phyloP scores from a whole-genome alignment of 1,140 invertebrate species.

The Chlorops oryzae region DNA sequence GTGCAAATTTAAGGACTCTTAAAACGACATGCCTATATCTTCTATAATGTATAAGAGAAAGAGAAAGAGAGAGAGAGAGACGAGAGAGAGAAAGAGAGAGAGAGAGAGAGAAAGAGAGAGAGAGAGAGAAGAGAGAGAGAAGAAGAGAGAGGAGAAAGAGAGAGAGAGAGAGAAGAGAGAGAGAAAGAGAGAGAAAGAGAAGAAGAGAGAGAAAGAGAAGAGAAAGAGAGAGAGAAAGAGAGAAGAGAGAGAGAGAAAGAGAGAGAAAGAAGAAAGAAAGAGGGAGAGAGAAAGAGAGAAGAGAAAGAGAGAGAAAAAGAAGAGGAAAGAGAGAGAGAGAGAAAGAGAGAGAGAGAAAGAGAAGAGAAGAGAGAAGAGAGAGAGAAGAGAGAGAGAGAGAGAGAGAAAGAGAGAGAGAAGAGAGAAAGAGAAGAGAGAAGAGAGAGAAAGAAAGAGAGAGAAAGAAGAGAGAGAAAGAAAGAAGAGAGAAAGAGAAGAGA shows the following conservation, averaged over 20 bases:
- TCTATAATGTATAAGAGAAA: slow-evolving; percentile 21
- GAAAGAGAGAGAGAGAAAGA: slow-evolving; percentile 30
- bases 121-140: slow-evolving; percentile 20
- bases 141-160: slow-evolving; percentile 22
- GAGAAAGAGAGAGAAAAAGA: background rate
- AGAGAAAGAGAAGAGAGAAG: background rate
- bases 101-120: background rate
- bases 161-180: slow-evolving; percentile 9
- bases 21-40: too few species aligned
- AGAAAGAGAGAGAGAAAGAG: slow-evolving; percentile 2
- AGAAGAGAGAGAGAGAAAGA: slow-evolving; percentile 10
- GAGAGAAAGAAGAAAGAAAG: slow-evolving; percentile 11
- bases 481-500: too few species aligned
- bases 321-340: slow-evolving; percentile 14
- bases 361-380: background rate
- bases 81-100: slow-evolving; percentile 8
- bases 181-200: slow-evolving; percentile 1
- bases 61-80: too few species aligned
- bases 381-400: slow-evolving; percentile 9
- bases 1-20: too few species aligned
- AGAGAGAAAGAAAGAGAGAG: background rate
- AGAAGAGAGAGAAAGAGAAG: background rate
- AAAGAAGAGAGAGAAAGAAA: background rate
- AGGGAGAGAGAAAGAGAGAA: too few species aligned
- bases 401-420: slow-evolving; percentile 14